A percentile compares a stretch with the other conserved stretches of the same genome.
These are phyloP conservation scores for Meta bourneti DNA, from an alignment of 2,888 invertebrate genomes.

Conservation along the genomic window DNA sequence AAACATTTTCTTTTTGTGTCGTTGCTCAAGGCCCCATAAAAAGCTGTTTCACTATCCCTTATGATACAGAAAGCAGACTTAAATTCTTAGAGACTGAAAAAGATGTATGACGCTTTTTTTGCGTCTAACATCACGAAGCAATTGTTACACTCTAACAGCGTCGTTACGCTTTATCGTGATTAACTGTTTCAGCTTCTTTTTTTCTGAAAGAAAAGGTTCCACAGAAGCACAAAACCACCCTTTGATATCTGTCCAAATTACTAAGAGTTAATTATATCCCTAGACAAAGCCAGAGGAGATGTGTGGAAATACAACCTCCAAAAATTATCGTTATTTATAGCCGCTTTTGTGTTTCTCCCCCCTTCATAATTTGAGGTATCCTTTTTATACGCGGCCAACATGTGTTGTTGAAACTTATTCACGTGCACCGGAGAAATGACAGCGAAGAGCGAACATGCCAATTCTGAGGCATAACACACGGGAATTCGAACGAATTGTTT, in stretches of 20 bases:
- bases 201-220: slow-evolving; percentile 13
- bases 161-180: slow-evolving; percentile 11
- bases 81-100: not conserved
- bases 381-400: slow-evolving; percentile 15
- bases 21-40: not conserved
- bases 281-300: slow-evolving; percentile 1
- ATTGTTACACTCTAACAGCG: slow-evolving; percentile 27
- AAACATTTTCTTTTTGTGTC: too few relatives aligned
- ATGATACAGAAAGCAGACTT: too few relatives aligned
- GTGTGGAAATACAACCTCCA: not conserved
- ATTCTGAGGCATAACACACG: too few relatives aligned
- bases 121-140: not conserved
- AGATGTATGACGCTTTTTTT: not conserved
- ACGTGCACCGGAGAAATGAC: not conserved
- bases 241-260: slow-evolving; percentile 40
- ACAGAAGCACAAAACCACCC: slow-evolving; percentile 19
- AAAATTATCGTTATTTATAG: slow-evolving; percentile 34
- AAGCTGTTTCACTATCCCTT: not conserved
- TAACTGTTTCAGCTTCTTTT: not conserved
- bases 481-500: too few relatives aligned
- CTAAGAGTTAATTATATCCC: slow-evolving; percentile 29
- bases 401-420: not conserved
- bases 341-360: slow-evolving; percentile 14
- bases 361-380: slow-evolving; percentile 11
- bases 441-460: too few relatives aligned